phyloP scores from a whole-genome alignment of 92 coral and sea anemone genomes.

The Actinernus sp. region DNA sequence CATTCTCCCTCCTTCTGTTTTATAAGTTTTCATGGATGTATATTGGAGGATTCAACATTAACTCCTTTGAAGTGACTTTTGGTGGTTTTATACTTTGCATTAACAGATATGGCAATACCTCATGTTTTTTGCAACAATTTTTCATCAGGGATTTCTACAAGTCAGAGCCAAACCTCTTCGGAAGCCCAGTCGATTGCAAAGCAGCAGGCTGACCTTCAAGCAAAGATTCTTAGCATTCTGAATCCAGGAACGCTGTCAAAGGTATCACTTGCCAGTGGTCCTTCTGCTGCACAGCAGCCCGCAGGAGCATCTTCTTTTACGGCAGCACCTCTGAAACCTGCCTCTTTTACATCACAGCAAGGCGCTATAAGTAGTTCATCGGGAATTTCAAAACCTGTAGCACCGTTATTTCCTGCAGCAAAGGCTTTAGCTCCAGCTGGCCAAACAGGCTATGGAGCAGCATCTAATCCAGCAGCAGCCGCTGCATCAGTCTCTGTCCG shows the following conservation, averaged over 20 bases:
- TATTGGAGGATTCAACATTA: too few relatives aligned
- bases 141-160: slow-evolving; percentile 70
- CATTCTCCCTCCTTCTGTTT: too few relatives aligned
- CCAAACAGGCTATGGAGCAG: slow-evolving; percentile 20
- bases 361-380: neutral
- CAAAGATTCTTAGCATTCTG: slow-evolving; percentile 95
- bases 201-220: slow-evolving; percentile 99
- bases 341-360: neutral
- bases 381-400: slow-evolving; percentile 17
- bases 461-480: slow-evolving; percentile 14
- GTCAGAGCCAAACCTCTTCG: slow-evolving; percentile 72
- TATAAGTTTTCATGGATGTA: too few relatives aligned
- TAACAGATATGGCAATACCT: too few relatives aligned
- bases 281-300: slow-evolving; percentile 23
- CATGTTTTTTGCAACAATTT: slow-evolving; percentile 32
- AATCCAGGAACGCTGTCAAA: slow-evolving; percentile 74
- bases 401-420: slow-evolving; percentile 66
- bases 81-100: too few relatives aligned
- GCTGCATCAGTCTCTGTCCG: slow-evolving; percentile 26
- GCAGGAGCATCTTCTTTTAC: slow-evolving; percentile 36
- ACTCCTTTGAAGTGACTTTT: too few relatives aligned
- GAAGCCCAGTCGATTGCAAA: slow-evolving; percentile 96
- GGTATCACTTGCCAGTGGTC: slow-evolving; percentile 12
- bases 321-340: slow-evolving; percentile 7
- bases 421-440: slow-evolving; percentile 32